A percentile compares a stretch with the other conserved stretches of the same genome.
Conservation (phyloP, 2,113 vertebrate genomes). For the Guaruba guarouba region DNA sequence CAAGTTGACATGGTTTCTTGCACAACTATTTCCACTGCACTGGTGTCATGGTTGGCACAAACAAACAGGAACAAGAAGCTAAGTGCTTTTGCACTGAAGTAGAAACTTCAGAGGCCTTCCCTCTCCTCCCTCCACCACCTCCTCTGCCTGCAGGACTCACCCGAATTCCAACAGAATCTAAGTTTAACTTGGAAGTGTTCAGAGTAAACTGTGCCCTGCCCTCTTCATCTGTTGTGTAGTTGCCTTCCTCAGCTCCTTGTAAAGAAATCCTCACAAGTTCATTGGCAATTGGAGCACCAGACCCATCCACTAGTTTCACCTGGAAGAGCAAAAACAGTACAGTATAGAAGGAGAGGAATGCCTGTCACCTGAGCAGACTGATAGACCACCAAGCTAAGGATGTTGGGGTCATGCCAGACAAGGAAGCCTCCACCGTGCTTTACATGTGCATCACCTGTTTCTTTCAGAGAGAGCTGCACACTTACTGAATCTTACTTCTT, state of each 20-base stretch:
- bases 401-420: neutral
- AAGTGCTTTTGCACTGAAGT: neutral
- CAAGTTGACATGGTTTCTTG: neutral
- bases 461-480: neutral
- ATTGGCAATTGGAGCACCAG: conserved; percentile 56
- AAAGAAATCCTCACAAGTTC: conserved; percentile 55
- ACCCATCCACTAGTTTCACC: conserved; percentile 70
- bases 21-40: neutral
- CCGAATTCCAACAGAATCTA: neutral
- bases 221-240: conserved; percentile 67
- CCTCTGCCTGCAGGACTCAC: conserved; percentile 43
- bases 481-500: neutral
- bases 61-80: neutral
- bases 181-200: neutral
- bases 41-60: neutral
- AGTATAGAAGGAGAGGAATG: neutral
- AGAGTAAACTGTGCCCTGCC: conserved; percentile 68
- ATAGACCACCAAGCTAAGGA: neutral
- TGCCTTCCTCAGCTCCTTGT: neutral
- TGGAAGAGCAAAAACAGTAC: neutral
- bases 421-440: neutral
- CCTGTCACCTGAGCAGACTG: neutral
- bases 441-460: neutral
- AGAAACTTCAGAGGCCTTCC: neutral
- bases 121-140: neutral